phyloP scores from a whole-genome alignment of 2,888 invertebrate species.

The Escarpia spicata region DNA sequence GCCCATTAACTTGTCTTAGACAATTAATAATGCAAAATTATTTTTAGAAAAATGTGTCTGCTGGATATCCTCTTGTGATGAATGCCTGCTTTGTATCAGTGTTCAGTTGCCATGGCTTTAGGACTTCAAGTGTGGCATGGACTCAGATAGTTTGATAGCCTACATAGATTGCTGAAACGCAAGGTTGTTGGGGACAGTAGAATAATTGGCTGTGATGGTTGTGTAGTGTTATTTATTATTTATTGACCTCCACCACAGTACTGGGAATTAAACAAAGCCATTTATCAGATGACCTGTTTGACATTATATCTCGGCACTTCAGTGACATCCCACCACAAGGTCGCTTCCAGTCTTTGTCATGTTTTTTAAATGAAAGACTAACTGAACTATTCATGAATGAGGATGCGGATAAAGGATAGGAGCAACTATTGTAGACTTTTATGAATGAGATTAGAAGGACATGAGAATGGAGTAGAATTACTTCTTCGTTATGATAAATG shows the following conservation, averaged over 20 bases:
- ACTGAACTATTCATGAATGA: not conserved
- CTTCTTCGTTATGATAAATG: no score
- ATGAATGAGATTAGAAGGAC: not conserved
- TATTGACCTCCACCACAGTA: not conserved
- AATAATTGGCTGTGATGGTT: not conserved
- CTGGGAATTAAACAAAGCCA: not conserved
- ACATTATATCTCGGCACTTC: not conserved
- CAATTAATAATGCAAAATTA: not conserved
- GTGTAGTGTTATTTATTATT: not conserved
- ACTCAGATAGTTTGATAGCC: not conserved
- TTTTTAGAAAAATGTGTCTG: not conserved
- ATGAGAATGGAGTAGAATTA: not conserved
- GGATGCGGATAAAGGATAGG: not conserved
- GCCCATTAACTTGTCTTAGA: not conserved
- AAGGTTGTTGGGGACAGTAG: not conserved
- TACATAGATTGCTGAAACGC: slow-evolving; percentile 16
- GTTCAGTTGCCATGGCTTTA: not conserved
- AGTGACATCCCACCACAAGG: not conserved
- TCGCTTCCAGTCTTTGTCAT: not conserved
- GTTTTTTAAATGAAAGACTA: slow-evolving; percentile 3
- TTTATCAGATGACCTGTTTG: not conserved
- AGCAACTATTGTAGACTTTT: not conserved
- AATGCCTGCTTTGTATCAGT: not conserved
- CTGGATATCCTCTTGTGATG: not conserved
- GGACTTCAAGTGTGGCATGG: not conserved